Evolutionary conservation across 2,888 invertebrate species (phyloP).

Genomic region (Dichetophora obliterata): DNA sequence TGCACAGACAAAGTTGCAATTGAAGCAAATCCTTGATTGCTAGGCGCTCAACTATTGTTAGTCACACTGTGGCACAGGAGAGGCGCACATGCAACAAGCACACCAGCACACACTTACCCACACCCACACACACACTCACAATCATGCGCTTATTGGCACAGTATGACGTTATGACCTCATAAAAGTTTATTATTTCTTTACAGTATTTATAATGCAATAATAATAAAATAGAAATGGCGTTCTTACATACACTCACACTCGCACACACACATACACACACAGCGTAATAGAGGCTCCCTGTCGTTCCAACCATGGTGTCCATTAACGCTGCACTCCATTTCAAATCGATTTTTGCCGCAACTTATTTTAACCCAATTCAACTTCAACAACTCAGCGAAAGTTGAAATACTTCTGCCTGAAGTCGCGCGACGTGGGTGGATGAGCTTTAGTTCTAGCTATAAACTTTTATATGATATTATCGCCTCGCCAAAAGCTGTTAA

Average conservation of each 20-base stretch:
- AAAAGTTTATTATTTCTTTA: constrained; percentile 23
- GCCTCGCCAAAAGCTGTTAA: too few relatives aligned
- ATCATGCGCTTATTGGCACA: not conserved
- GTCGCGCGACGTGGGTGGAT: not conserved
- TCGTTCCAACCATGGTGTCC: not conserved
- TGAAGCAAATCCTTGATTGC: too few relatives aligned
- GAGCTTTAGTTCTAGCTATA: too few relatives aligned
- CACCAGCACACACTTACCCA: not conserved
- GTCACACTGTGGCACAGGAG: not conserved
- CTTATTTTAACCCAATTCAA: constrained; percentile 7
- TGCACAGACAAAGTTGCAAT: too few relatives aligned
- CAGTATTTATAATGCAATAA: constrained; percentile 30
- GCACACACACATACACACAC: constrained; percentile 3
- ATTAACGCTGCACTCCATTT: not conserved
- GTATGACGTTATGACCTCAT: constrained; percentile 24
- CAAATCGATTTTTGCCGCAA: constrained; percentile 7
- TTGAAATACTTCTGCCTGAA: not conserved
- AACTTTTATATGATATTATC: too few relatives aligned
- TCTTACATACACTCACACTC: not conserved
- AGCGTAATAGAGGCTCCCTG: not conserved
- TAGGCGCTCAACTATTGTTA: not conserved
- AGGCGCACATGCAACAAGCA: not conserved
- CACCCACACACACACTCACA: not conserved
- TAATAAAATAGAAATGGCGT: not conserved
- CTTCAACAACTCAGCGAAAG: not conserved